Evolutionary conservation across 2,113 vertebrate genomes (phyloP).

Genomic region (Podarcis cretensis): DNA sequence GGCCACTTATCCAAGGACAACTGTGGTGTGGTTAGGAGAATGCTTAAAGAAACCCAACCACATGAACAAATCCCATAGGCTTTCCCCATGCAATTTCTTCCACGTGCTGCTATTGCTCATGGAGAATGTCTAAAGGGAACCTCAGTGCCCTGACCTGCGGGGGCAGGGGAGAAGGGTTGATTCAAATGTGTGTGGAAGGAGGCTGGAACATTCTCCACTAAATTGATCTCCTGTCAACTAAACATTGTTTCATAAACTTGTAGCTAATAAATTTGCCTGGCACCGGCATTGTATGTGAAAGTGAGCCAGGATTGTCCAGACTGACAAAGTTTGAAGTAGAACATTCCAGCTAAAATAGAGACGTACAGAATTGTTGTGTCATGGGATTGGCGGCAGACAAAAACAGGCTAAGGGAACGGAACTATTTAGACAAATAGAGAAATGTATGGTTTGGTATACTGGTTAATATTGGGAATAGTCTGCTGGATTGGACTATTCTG

Average conservation of each 20-base stretch:
- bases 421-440: slow-evolving; percentile 20
- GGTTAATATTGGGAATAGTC: neutral
- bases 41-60: no score
- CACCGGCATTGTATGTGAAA: neutral
- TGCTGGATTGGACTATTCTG: fast-evolving
- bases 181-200: neutral
- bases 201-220: neutral
- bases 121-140: no score
- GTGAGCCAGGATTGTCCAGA: neutral
- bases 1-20: no score
- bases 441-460: neutral
- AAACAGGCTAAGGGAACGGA: neutral
- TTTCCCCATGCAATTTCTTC: no score
- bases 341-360: neutral
- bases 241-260: neutral
- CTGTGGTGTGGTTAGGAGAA: no score
- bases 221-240: neutral
- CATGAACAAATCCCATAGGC: no score
- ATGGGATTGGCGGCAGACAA: neutral
- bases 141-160: neutral
- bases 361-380: neutral
- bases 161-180: no score
- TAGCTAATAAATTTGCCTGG: neutral
- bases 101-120: no score
- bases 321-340: neutral